Base-by-base conservation (phyloP, 1,140 invertebrate genomes). In the Drosophila guanche region DNA sequence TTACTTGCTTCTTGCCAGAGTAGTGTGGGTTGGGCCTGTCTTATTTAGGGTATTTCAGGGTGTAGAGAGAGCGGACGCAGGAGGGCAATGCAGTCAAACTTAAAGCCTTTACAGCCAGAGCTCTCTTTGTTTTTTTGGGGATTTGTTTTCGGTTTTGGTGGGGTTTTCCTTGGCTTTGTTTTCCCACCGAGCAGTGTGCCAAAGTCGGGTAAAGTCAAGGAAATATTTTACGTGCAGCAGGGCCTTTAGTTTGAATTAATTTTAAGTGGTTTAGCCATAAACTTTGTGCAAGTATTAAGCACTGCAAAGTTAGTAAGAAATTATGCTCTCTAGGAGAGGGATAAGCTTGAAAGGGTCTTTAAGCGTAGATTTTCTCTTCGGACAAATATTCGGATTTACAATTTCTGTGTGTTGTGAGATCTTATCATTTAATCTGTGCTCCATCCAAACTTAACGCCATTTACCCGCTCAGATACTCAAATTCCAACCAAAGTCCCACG, bases 1-100 rank as follows among this genome's bases (percentile, higher is more conserved):
- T 68, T 56, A 58, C 56, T 48, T 55, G 71, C 48, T 60, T 69
- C 75, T 62, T 60, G 53, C 52, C 55, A 63, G 33, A 46, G 51
- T 56, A 42, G 25, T 50, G 25, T 42, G 59, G 29, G 16, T 7
- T 7, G 7, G 8, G n/a, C n/a, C n/a, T n/a, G n/a, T n/a, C n/a
- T 33, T 27, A 42, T 47, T 8, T 20, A 33, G 43, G 41, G 14
- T 41, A 42, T 47, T 47, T 8, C n/a, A 33, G 43, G 41, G 14
- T 41, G 58, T 47, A 14, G 22, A 23, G 47, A 40, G 23, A 43
- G 37, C 2, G 12, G 10, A 0, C 4, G 12, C n/a, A 1, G 22
- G 22, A 22, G 4, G 33, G n/a, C 33, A 25, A 22, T 66, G 60
- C 62, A 66, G 62, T 65, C 33, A 8, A 63, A 48, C 61, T 48